phyloP scores from a whole-genome alignment of 2,797 vertebrate genomes.

The Uromys caudimaculatus region DNA sequence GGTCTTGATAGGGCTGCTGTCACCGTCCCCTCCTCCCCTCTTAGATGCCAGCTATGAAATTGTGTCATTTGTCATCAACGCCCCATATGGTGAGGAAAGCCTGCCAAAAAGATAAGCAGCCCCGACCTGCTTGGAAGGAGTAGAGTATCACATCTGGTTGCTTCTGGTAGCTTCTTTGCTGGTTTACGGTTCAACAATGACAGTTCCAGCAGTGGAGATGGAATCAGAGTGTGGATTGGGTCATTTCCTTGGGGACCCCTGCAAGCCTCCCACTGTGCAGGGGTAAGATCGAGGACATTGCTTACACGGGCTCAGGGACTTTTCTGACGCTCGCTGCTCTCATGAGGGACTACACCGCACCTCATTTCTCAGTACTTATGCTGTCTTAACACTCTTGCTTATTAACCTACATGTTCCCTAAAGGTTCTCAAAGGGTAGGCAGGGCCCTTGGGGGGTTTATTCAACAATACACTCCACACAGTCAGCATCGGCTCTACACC shows the following conservation, averaged over 20 bases:
- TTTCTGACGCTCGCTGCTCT: not conserved
- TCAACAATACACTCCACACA: not conserved
- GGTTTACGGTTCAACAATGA: not conserved
- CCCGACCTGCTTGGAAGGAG: constrained; percentile 4
- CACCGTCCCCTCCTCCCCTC: not conserved
- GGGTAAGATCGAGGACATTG: not conserved
- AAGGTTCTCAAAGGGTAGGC: not conserved
- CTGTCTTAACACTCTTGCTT: not conserved
- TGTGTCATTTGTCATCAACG: not conserved
- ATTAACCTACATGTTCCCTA: not conserved
- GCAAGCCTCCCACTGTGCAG: not conserved
- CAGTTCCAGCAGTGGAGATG: not conserved
- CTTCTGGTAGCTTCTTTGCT: not conserved
- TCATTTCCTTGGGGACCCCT: not conserved
- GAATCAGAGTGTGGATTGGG: not conserved
- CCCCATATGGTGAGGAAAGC: not conserved
- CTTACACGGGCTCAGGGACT: not conserved
- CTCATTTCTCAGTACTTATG: not conserved
- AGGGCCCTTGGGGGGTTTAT: not conserved
- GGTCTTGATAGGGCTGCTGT: rapidly evolving
- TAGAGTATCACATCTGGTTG: not conserved
- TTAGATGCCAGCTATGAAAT: not conserved
- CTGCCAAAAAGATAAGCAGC: not conserved
- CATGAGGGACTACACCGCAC: not conserved
- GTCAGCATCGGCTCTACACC: not conserved